phyloP scores from a whole-genome alignment of 2,113 vertebrate species.

The Pollimyrus isidori region DNA sequence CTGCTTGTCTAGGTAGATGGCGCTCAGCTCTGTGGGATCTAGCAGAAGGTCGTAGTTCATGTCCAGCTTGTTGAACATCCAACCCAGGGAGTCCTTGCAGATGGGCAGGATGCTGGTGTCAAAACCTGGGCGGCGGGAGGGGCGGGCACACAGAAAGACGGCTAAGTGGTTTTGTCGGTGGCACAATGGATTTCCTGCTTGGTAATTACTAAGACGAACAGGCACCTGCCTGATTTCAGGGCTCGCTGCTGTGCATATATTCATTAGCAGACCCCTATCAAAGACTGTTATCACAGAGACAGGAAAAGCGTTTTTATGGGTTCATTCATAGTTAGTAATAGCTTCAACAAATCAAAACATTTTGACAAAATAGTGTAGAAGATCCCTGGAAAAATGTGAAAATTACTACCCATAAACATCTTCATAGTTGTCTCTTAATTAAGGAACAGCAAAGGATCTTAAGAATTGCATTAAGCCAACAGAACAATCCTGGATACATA shows the following conservation, averaged over 20 bases:
- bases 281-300: background rate
- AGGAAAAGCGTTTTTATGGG: background rate
- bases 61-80: constrained; percentile 98
- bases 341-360: background rate
- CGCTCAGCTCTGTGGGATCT: constrained; percentile 88
- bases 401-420: background rate
- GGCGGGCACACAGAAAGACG: background rate
- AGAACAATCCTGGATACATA: background rate
- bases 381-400: background rate
- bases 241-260: background rate
- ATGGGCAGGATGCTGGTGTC: constrained; percentile 96
- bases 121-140: constrained; percentile 56
- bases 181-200: background rate
- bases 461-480: background rate
- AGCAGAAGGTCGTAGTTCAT: constrained; percentile 96
- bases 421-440: background rate
- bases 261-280: background rate
- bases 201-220: background rate
- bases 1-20: constrained; percentile 91
- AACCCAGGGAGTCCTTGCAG: constrained; percentile 94
- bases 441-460: background rate
- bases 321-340: background rate
- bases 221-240: background rate
- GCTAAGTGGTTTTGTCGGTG: background rate
- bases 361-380: background rate